A percentile compares a stretch with the other conserved stretches of the same genome.
phyloP scores from a whole-genome alignment of 23 tunicate species.

The Halocynthia roretzi region DNA sequence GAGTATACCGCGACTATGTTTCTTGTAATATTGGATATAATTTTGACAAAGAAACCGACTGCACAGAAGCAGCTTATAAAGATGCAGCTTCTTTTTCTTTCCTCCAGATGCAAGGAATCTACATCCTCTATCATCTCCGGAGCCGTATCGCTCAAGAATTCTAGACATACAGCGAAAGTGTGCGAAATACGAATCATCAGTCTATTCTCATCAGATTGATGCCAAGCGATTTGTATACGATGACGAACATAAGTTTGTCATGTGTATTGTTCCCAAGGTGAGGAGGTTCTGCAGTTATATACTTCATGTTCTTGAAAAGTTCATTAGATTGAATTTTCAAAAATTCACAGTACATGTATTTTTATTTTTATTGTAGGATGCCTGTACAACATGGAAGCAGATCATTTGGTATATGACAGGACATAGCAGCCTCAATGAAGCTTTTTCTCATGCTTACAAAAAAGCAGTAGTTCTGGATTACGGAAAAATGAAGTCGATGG shows the following conservation, averaged over 20 bases:
- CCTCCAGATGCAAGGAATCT: background rate
- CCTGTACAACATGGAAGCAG: constrained; percentile 63
- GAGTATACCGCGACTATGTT: too few species aligned
- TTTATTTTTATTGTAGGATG: constrained; percentile 19
- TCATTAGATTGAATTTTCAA: too few species aligned
- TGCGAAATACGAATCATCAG: background rate
- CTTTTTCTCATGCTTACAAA: background rate
- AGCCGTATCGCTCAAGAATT: constrained; percentile 20
- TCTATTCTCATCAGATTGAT: constrained; percentile 13
- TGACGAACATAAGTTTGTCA: constrained; percentile 35
- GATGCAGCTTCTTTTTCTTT: background rate
- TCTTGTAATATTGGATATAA: too few species aligned
- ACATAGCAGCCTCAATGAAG: background rate
- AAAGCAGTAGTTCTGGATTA: constrained; percentile 9
- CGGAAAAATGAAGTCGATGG: constrained; percentile 19
- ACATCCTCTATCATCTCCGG: constrained; percentile 14
- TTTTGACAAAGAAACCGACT: too few species aligned
- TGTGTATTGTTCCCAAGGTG: constrained; percentile 75
- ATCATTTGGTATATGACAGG: constrained; percentile 49
- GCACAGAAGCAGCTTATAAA: too few species aligned
- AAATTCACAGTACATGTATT: too few species aligned
- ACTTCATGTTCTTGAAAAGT: too few species aligned
- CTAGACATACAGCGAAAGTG: constrained; percentile 2
- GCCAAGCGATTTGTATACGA: constrained; percentile 39
- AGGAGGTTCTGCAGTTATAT: background rate